Evolutionary conservation across 2,797 vertebrate species (phyloP), one percentile per base, ranked within the genome.

Genomic region (Synaphobranchus kaupii): DNA sequence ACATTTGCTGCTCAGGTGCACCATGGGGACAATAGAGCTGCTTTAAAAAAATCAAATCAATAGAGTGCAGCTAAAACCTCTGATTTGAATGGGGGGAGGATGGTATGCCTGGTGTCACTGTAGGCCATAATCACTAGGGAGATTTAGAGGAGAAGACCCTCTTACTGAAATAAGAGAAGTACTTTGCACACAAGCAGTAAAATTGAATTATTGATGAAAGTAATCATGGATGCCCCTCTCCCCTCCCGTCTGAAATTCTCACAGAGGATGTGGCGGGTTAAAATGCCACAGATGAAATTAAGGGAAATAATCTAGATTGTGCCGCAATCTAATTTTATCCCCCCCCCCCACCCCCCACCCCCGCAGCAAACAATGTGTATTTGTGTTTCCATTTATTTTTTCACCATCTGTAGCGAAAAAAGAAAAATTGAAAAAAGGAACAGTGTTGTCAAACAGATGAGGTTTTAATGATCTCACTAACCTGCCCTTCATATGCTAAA

Each of bases 171-270:
- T 89, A 94, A 92, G 92, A 91, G 91, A 93, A 92, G 71, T 78
- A 78, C 71, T 54, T 78, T 78, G 68, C 71, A 54, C 85, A 56
- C 76, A 90, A 90, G 86, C 90, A 90, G 71, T 87, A 58, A 87
- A 89, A 91, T 92, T 95, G 95, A 95, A 95, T 94, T 95, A 95
- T 95, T 95, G 93, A 95, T 95, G 93, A 93, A 87, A 92, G 94
- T 95, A 95, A 94, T 95, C 93, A 91, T 94, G 94, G 58, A 95
- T 95, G 94, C 93, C 93, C 92, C 92, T 90, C 90, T 90, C 91
- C 89, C 90, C 93, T 91, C 89, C 91, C 94, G 93, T 52, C 84
- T 8, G 34, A 93, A 92, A 88, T 92, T 91, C 89, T 94, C 93
- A 94, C 94, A 93, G 92, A 94, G 89, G 91, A 94, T 93, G 93